These are phyloP conservation scores for Riparia riparia DNA, from an alignment of 2,113 vertebrate species.

Conservation along the genomic window DNA sequence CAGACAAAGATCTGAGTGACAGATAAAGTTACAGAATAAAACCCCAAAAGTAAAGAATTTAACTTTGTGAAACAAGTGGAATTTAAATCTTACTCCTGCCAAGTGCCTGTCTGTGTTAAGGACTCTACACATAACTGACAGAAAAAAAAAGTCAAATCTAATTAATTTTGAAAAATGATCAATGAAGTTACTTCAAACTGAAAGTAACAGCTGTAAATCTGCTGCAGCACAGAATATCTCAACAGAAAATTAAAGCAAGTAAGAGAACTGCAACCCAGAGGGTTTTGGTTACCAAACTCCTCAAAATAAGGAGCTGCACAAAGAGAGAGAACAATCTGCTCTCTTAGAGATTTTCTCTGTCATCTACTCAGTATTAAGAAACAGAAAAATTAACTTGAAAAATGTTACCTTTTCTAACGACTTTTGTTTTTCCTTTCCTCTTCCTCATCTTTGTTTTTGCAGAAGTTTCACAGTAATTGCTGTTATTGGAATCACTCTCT, in stretches of 20 bases:
- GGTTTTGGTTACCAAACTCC: not conserved
- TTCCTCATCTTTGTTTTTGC: conserved; percentile 41
- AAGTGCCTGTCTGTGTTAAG: not conserved
- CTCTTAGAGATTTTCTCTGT: not conserved
- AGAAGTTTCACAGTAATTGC: conserved; percentile 15
- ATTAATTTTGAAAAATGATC: not conserved
- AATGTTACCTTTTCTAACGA: conserved; percentile 65
- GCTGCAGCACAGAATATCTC: not conserved
- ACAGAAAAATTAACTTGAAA: not conserved
- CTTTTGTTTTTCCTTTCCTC: conserved; percentile 47
- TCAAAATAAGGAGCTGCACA: not conserved
- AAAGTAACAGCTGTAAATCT: not conserved
- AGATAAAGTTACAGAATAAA: not conserved
- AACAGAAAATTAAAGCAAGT: not conserved
- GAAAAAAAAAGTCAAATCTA: not conserved
- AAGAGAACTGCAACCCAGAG: not conserved
- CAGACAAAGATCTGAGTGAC: not conserved
- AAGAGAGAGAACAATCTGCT: not conserved
- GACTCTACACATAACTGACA: not conserved
- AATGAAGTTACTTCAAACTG: not conserved
- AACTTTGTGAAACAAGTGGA: not conserved
- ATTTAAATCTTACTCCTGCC: not conserved
- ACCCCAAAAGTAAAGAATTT: not conserved
- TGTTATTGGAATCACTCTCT: not conserved
- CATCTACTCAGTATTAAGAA: not conserved